Evolutionary conservation across 2,888 invertebrate genomes (phyloP).

Genomic region (Amorpha juglandis): DNA sequence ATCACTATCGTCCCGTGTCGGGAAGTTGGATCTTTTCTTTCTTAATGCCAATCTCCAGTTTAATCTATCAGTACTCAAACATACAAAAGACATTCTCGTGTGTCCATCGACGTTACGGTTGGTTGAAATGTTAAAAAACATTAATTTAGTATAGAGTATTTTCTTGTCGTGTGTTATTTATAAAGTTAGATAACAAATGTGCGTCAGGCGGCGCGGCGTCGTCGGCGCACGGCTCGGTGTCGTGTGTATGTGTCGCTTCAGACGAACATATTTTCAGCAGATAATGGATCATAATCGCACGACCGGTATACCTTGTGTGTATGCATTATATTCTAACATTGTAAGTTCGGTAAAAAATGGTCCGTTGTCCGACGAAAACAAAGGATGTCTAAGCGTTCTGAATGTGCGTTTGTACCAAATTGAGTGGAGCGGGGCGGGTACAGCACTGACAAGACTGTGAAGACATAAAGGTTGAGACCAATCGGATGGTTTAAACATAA

Average conservation of each 20-base stretch:
- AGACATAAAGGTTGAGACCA: not conserved
- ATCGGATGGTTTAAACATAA: not conserved
- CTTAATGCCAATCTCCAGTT: not conserved
- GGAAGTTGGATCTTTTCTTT: too few species aligned
- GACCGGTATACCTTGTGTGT: not conserved
- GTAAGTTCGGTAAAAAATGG: not conserved
- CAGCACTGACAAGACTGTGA: not conserved
- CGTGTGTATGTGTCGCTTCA: not conserved
- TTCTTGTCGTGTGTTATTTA: conserved; percentile 53
- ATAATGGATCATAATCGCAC: not conserved
- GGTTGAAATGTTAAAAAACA: conserved; percentile 14
- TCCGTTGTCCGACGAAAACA: not conserved
- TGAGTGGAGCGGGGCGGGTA: not conserved
- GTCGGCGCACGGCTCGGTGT: not conserved
- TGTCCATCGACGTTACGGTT: conserved; percentile 1
- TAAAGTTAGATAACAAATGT: conserved; percentile 36
- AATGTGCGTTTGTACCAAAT: not conserved
- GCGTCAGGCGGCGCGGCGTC: not conserved
- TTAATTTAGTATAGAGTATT: conserved; percentile 41
- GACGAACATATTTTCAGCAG: too few species aligned
- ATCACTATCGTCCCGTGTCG: not conserved
- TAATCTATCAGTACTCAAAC: not conserved
- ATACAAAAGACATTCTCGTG: not conserved
- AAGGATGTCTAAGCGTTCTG: not conserved
- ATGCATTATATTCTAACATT: not conserved